Percentiles rank a stretch among this genome's conserved stretches.
phyloP scores from a whole-genome alignment of 2,888 invertebrate species.

The Drosophila lacicola region DNA sequence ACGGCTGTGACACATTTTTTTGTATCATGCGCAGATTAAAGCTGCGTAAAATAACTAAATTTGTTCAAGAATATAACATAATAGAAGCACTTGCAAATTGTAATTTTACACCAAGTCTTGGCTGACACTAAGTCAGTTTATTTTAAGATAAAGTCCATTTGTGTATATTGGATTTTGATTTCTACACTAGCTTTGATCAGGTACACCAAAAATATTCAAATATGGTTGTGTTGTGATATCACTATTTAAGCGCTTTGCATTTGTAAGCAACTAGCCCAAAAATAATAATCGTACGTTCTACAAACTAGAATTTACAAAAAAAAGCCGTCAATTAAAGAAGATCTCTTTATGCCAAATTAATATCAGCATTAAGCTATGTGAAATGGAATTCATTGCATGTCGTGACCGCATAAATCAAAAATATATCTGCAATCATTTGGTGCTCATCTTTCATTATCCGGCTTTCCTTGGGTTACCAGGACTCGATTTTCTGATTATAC shows the following conservation, averaged over 20 bases:
- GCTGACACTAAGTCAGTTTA: not conserved
- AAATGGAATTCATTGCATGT: not conserved
- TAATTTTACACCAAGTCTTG: not conserved
- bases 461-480: not conserved
- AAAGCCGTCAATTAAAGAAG: not conserved
- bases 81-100: no score
- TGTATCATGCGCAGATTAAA: slow-evolving; percentile 38
- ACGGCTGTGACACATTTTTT: slow-evolving; percentile 1
- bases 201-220: no score
- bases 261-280: no score
- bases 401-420: not conserved
- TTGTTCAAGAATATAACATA: no score
- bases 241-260: no score
- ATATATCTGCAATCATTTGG: not conserved
- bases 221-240: no score
- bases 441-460: slow-evolving; percentile 2
- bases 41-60: no score
- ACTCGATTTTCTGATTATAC: not conserved
- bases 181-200: no score
- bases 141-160: no score
- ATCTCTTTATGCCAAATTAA: not conserved
- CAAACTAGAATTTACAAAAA: no score
- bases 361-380: not conserved
- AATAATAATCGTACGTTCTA: no score
- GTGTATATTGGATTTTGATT: no score